A percentile compares a stretch with the other conserved stretches of the same genome.
These are phyloP conservation scores for Periophthalmus magnuspinnatus DNA, from an alignment of 2,797 vertebrate species.

Conservation along the genomic window DNA sequence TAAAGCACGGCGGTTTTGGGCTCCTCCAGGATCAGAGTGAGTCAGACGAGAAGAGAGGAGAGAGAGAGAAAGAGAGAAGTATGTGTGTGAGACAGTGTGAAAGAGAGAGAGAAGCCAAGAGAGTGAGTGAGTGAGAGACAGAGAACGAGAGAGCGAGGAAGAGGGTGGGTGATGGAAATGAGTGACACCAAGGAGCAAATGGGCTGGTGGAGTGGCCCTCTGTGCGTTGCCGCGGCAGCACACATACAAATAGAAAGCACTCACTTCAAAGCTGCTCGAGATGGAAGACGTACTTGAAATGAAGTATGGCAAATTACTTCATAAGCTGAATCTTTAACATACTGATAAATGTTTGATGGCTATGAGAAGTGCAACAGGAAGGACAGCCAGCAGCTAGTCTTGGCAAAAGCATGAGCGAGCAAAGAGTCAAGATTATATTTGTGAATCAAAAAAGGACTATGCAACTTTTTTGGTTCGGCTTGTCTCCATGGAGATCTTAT, in stretches of 20 bases:
- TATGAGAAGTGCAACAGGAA: constrained; percentile 21
- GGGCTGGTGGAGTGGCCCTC: constrained; percentile 50
- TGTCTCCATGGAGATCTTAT: too few species aligned
- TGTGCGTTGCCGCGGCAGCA: constrained; percentile 35
- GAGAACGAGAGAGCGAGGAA: constrained; percentile 40
- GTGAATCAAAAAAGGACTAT: too few species aligned
- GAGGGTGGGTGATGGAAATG: constrained; percentile 48
- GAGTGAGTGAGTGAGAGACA: not conserved
- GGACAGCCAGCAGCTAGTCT: constrained; percentile 7
- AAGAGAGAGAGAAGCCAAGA: not conserved
- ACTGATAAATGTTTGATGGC: constrained; percentile 56
- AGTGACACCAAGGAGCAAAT: constrained; percentile 62
- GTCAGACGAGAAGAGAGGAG: too few species aligned
- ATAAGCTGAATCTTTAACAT: constrained; percentile 50
- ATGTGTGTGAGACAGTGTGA: too few species aligned
- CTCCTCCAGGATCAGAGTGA: too few species aligned
- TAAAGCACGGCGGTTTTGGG: too few species aligned
- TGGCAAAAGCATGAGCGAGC: not conserved
- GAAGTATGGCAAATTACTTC: constrained; percentile 51
- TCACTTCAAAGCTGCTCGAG: constrained; percentile 53
- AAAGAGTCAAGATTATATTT: not conserved
- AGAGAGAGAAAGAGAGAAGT: not conserved
- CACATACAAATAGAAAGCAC: constrained; percentile 53
- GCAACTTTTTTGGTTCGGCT: too few species aligned
- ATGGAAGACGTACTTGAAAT: constrained; percentile 57